phyloP scores from a whole-genome alignment of 2,888 invertebrate species.

The Entomobrya multifasciata region DNA sequence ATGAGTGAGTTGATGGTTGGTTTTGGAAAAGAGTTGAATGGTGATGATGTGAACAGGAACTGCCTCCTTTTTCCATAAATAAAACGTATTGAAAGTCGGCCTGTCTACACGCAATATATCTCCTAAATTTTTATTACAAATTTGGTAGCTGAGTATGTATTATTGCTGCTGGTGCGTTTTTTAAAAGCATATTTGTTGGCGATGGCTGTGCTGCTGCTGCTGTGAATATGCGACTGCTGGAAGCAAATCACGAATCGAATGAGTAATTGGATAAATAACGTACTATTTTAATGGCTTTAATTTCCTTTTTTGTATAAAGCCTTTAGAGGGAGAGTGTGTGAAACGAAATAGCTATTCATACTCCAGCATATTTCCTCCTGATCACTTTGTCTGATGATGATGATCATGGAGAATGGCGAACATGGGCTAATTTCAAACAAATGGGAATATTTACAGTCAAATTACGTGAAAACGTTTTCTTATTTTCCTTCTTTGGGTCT shows the following conservation, averaged over 20 bases:
- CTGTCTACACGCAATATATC: background rate
- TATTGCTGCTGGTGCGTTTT: no score
- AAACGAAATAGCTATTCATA: slow-evolving; percentile 28
- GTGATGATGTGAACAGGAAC: background rate
- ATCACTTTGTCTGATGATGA: slow-evolving; percentile 1
- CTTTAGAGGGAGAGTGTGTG: background rate
- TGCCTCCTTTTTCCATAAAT: slow-evolving; percentile 1
- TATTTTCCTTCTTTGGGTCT: background rate
- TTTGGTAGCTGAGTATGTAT: background rate
- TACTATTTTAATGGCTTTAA: slow-evolving; percentile 63
- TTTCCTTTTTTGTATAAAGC: slow-evolving; percentile 58
- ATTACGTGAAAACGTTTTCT: slow-evolving; percentile 46
- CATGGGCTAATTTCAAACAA: slow-evolving; percentile 62
- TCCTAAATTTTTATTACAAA: background rate
- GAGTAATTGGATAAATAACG: slow-evolving; percentile 68
- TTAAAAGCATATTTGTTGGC: background rate
- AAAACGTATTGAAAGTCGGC: background rate
- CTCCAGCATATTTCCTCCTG: slow-evolving; percentile 11
- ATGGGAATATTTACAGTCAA: slow-evolving; percentile 62
- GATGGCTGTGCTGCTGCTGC: slow-evolving; percentile 6
- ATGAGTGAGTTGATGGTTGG: no score
- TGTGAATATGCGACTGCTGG: slow-evolving; percentile 35
- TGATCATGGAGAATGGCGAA: slow-evolving; percentile 18
- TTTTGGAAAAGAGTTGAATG: background rate
- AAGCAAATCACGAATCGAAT: slow-evolving; percentile 68